These are phyloP conservation scores for Wasmannia auropunctata DNA, from an alignment of 1,140 invertebrate genomes.

Conservation along the genomic window DNA sequence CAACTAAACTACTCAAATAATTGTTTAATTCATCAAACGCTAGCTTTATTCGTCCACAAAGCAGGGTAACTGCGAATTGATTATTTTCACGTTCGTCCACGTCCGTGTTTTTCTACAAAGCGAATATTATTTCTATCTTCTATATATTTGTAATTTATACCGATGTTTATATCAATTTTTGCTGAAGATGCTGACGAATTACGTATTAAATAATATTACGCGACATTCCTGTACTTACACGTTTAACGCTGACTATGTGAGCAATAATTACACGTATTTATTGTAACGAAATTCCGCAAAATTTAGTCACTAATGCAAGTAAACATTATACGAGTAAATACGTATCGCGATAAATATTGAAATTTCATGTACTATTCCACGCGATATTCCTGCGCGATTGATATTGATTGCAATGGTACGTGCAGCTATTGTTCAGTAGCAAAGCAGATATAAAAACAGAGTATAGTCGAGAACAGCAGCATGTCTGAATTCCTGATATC, in stretches of 20 bases:
- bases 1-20: conserved; percentile 18
- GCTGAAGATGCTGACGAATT: conserved; percentile 25
- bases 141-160: conserved; percentile 35
- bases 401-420: conserved; percentile 43
- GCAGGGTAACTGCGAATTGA: conserved; percentile 45
- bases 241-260: conserved; percentile 11
- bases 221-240: conserved; percentile 28
- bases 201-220: conserved; percentile 21
- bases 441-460: conserved; percentile 21
- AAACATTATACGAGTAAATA: background rate
- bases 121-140: conserved; percentile 33
- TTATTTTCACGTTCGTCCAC: conserved; percentile 40
- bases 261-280: conserved; percentile 41
- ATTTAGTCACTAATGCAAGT: background rate
- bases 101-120: conserved; percentile 38
- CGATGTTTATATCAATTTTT: conserved; percentile 40
- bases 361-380: background rate
- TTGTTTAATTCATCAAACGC: conserved; percentile 42
- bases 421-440: conserved; percentile 45
- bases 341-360: background rate
- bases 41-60: conserved; percentile 39
- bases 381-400: conserved; percentile 18
- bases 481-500: conserved; percentile 19
- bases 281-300: background rate
- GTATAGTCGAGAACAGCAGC: background rate